Percentiles rank a stretch among this genome's conserved stretches.
Evolutionary conservation across 2,888 invertebrate species (phyloP).

Genomic region (Apodemia zela): DNA sequence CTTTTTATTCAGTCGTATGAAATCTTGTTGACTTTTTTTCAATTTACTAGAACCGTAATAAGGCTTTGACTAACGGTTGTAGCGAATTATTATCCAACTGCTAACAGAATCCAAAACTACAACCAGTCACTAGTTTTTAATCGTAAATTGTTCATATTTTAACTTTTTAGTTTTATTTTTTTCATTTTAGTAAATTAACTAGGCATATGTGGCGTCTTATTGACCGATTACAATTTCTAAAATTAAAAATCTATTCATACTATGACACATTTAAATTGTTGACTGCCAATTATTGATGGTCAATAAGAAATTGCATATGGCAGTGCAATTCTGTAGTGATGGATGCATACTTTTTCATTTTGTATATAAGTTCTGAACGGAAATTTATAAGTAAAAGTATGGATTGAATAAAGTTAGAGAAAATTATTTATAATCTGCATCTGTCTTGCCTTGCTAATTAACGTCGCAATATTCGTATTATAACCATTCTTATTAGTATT

Average conservation of each 20-base stretch:
- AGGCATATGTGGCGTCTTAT: not conserved
- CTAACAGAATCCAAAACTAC: not conserved
- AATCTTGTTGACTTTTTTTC: not conserved
- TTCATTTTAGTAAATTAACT: not conserved
- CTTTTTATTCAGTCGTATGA: too few species aligned
- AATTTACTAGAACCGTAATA: too few species aligned
- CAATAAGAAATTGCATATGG: too few species aligned
- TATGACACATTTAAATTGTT: too few species aligned
- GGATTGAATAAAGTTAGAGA: not conserved
- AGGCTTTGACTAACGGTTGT: too few species aligned
- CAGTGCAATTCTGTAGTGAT: not conserved
- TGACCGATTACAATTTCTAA: too few species aligned
- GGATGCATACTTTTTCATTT: too few species aligned
- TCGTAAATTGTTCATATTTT: too few species aligned
- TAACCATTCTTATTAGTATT: conserved; percentile 31
- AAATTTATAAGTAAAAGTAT: not conserved
- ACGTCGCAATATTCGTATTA: conserved; percentile 21
- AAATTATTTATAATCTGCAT: not conserved
- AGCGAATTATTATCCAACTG: not conserved
- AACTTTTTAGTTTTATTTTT: not conserved
- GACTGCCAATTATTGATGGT: too few species aligned
- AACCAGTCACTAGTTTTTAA: not conserved
- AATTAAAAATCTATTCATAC: too few species aligned
- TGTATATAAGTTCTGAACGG: too few species aligned
- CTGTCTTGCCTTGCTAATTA: not conserved